Evolutionary conservation across 2,113 vertebrate genomes (phyloP), one percentile per base, ranked within the genome.

Genomic region (Oreochromis spilurus): DNA sequence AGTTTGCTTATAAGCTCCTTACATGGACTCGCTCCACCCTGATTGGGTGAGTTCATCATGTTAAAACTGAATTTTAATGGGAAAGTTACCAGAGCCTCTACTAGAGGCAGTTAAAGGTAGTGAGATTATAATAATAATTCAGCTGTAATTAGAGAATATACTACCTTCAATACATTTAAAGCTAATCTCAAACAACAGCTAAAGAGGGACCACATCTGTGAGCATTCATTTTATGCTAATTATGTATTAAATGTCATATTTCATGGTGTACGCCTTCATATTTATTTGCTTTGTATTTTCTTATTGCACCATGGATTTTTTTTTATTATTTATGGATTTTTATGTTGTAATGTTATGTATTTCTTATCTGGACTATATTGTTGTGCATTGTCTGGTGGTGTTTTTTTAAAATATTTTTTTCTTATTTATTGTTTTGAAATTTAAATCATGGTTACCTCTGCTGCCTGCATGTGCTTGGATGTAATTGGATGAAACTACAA

Each of bases 11-110:
- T 67, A 38, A 67, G 6, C 19, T 21, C 34, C 34, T 36, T 65
- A 67, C 11, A 67, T 21, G 2, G 11, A 67, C 34, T 67, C 4
- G 0, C 19, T 21, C 3, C 60, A n/a, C 0, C 1, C 0, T 67
- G 34, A 67, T 13, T 21, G 60, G 60, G 34, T 67, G 19, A 38
- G 60, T 67, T 67, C 11, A 38, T 67, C 34, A 0, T 21, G 34
- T 38, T 67, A 67, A 67, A 67, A 13, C 60, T 21, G 19, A 67
- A 38, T 38, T 38, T 38, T 38, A 67, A 19, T 38, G 19, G 11
- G 21, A 67, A 67, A 67, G 60, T 21, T 38, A 67, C 3, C 34
- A 38, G 34, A 67, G 34, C 11, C 34, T 67, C 17, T 38, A 21
- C 60, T 38, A 67, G 10, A 38, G 6, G 38, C 38, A 38, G 36